Percentiles rank a stretch among this genome's conserved stretches.
Evolutionary conservation across 2,888 invertebrate species (phyloP).

Genomic region (Orthosia cruda): DNA sequence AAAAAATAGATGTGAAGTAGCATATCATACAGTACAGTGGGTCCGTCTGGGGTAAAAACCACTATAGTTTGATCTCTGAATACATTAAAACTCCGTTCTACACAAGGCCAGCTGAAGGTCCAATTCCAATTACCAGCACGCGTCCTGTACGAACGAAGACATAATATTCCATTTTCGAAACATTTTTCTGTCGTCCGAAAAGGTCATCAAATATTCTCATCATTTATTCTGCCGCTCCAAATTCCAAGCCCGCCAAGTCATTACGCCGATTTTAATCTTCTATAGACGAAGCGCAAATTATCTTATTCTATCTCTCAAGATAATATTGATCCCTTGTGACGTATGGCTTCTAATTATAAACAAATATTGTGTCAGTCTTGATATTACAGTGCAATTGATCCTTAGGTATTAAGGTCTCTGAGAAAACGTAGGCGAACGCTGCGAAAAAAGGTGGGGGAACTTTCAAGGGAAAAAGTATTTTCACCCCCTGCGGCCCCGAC

Average conservation of each 20-base stretch:
- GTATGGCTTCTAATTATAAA: slow-evolving; percentile 44
- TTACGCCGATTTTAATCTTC: slow-evolving; percentile 38
- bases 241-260: too few relatives aligned
- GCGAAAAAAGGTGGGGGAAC: not conserved
- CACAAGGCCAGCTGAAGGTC: too few relatives aligned
- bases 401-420: slow-evolving; percentile 32
- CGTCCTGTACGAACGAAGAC: too few relatives aligned
- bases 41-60: too few relatives aligned
- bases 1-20: too few relatives aligned
- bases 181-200: not conserved
- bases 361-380: slow-evolving; percentile 35
- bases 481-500: too few relatives aligned
- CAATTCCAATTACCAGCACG: too few relatives aligned
- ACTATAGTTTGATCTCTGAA: too few relatives aligned
- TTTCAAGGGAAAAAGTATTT: not conserved
- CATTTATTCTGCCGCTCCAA: too few relatives aligned
- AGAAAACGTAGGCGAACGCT: not conserved
- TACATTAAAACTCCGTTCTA: too few relatives aligned
- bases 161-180: too few relatives aligned
- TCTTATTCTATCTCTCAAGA: slow-evolving; percentile 28
- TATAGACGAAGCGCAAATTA: slow-evolving; percentile 46
- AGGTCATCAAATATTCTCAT: slow-evolving; percentile 22
- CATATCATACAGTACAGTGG: too few relatives aligned
- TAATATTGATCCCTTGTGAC: slow-evolving; percentile 51
- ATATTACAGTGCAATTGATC: slow-evolving; percentile 18